Percentiles rank a stretch among this genome's conserved stretches.
Conservation (phyloP, 2,888 invertebrate genomes). For the Mylabris sibirica region DNA sequence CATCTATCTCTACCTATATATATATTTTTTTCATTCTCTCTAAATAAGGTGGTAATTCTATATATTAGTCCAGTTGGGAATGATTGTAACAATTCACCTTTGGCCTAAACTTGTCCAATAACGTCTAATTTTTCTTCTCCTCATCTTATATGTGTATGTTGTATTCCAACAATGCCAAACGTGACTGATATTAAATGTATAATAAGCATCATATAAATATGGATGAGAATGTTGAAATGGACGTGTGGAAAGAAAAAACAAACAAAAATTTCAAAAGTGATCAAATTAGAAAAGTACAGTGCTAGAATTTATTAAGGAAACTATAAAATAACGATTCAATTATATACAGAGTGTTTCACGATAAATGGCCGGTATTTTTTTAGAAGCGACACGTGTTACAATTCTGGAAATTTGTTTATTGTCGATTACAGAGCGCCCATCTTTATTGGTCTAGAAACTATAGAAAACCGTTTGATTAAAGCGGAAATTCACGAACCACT, state of each 20-base stretch:
- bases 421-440: too few relatives aligned
- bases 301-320: too few relatives aligned
- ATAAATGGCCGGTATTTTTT: too few relatives aligned
- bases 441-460: too few relatives aligned
- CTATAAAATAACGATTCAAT: too few relatives aligned
- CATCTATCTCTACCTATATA: too few relatives aligned
- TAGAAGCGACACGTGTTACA: too few relatives aligned
- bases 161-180: not conserved
- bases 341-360: too few relatives aligned
- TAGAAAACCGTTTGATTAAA: too few relatives aligned
- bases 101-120: not conserved
- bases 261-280: not conserved
- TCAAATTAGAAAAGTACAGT: not conserved
- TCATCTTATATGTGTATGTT: too few relatives aligned
- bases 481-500: too few relatives aligned
- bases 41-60: conserved; percentile 9
- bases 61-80: not conserved
- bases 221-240: not conserved
- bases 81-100: conserved; percentile 6
- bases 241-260: not conserved
- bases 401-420: too few relatives aligned
- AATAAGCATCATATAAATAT: not conserved
- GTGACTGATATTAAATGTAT: conserved; percentile 1
- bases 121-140: not conserved
- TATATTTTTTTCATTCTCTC: not conserved